Evolutionary conservation across 2,888 invertebrate genomes (phyloP).

Genomic region (Griposia aprilina): DNA sequence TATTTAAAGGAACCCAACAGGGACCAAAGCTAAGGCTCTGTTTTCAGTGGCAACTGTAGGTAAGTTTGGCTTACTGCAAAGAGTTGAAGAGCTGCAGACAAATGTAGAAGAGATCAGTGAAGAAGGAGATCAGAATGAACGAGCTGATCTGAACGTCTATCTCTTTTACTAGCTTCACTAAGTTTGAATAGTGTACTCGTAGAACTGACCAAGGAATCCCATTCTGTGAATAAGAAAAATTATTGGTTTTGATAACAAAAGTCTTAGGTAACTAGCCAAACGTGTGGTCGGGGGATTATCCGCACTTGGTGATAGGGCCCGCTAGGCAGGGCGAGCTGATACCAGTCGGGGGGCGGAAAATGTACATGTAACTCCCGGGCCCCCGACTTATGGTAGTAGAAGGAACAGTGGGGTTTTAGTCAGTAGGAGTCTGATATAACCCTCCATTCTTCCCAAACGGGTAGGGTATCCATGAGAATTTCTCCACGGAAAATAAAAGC

Average conservation of each 20-base stretch:
- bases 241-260: neutral
- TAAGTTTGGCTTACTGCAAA: slow-evolving; percentile 68
- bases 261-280: neutral
- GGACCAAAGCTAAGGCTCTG: neutral
- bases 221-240: slow-evolving; percentile 59
- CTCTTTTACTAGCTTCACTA: slow-evolving; percentile 68
- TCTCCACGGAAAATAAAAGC: too few relatives aligned
- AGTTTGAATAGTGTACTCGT: slow-evolving; percentile 68
- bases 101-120: slow-evolving; percentile 71
- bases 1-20: neutral
- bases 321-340: too few relatives aligned
- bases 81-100: slow-evolving; percentile 72
- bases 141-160: slow-evolving; percentile 70
- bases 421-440: too few relatives aligned
- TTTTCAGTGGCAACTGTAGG: neutral
- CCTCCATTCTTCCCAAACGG: too few relatives aligned
- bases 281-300: too few relatives aligned
- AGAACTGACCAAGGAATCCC: slow-evolving; percentile 72
- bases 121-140: slow-evolving; percentile 74
- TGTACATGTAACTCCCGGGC: too few relatives aligned
- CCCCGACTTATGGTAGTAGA: too few relatives aligned
- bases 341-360: too few relatives aligned
- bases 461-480: neutral
- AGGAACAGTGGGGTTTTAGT: too few relatives aligned
- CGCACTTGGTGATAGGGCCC: too few relatives aligned